Evolutionary conservation across 2,113 vertebrate species (phyloP).

Genomic region (Rafetus swinhoei): DNA sequence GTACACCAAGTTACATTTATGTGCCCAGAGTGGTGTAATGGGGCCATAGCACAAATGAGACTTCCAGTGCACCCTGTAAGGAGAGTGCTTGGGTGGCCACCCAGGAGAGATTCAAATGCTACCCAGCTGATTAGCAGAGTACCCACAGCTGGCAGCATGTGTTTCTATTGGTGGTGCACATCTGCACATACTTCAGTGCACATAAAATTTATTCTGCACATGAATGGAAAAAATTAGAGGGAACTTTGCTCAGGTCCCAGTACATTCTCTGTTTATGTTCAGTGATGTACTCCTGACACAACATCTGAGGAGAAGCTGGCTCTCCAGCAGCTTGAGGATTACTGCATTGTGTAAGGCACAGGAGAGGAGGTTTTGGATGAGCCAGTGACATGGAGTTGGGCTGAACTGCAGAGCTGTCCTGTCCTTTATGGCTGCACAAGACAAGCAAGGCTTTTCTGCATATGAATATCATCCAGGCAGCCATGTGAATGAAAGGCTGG

Average conservation of each 20-base stretch:
- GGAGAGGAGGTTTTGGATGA: not conserved
- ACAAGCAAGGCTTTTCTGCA: not conserved
- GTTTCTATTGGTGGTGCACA: too few species aligned
- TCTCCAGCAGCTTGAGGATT: not conserved
- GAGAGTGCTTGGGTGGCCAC: too few species aligned
- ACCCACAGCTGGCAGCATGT: too few species aligned
- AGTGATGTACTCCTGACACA: not conserved
- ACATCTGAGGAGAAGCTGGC: not conserved
- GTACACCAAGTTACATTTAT: not conserved
- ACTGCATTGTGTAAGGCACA: not conserved
- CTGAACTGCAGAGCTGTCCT: not conserved
- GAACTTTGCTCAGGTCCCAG: not conserved
- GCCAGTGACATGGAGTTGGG: too few species aligned
- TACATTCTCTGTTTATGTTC: not conserved
- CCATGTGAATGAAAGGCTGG: not conserved
- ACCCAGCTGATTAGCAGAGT: too few species aligned
- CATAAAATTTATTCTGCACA: too few species aligned
- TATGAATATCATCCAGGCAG: not conserved
- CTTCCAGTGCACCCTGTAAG: too few species aligned
- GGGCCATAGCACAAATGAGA: not conserved
- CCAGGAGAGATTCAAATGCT: too few species aligned
- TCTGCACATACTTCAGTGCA: too few species aligned
- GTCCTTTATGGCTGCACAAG: not conserved
- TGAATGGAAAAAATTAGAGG: too few species aligned
- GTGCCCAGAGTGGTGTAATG: not conserved